These are phyloP conservation scores for Cantharis rustica DNA, from an alignment of 2,888 invertebrate genomes.

Conservation along the genomic window DNA sequence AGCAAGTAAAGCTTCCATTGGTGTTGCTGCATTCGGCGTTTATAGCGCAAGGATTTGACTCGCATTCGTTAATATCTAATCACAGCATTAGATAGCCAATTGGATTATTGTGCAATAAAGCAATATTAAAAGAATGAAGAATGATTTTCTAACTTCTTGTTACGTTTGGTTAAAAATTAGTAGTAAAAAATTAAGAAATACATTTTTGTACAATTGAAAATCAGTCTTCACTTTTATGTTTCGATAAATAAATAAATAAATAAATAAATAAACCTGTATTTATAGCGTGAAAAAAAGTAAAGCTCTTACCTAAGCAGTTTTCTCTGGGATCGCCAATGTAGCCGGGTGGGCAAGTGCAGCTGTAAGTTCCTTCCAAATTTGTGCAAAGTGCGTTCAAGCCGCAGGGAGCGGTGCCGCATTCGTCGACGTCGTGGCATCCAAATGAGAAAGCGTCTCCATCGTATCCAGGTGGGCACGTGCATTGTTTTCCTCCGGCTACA, in stretches of 20 bases:
- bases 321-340: conserved; percentile 78
- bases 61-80: conserved; percentile 77
- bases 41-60: conserved; percentile 68
- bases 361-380: conserved; percentile 78
- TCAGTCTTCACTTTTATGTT: conserved; percentile 50
- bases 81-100: conserved; percentile 36
- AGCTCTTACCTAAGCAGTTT: conserved; percentile 74
- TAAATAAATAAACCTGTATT: conserved; percentile 13
- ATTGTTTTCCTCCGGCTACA: conserved; percentile 78
- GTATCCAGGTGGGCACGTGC: conserved; percentile 82
- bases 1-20: conserved; percentile 76
- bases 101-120: conserved; percentile 9
- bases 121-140: conserved; percentile 32
- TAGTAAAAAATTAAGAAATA: conserved; percentile 16
- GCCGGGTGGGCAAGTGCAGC: conserved; percentile 83
- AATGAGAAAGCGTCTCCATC: conserved; percentile 76
- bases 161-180: conserved; percentile 14
- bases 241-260: conserved; percentile 20
- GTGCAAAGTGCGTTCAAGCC: conserved; percentile 80
- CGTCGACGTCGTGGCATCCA: conserved; percentile 76
- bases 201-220: conserved; percentile 54
- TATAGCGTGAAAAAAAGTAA: background rate
- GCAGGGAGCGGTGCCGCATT: conserved; percentile 76
- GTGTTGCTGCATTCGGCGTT: conserved; percentile 76
- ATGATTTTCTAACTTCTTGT: conserved; percentile 39